Percentiles rank a stretch among this genome's conserved stretches.
Evolutionary conservation across 1,140 invertebrate genomes (phyloP).

Genomic region (Trialeurodes vaporariorum): DNA sequence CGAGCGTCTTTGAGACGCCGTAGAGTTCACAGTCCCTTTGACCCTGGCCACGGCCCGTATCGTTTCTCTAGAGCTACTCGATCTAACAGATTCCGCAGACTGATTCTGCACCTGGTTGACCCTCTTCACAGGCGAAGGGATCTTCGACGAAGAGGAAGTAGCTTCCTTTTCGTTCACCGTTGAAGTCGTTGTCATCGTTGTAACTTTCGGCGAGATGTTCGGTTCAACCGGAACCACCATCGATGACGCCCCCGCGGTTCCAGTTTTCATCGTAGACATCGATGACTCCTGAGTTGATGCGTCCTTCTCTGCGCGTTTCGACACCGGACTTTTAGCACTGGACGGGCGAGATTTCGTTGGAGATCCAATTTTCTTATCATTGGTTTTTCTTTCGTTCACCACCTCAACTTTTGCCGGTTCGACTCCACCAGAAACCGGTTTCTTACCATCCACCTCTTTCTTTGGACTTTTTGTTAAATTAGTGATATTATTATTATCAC

Average conservation of each 20-base stretch:
- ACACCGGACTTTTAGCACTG: not conserved
- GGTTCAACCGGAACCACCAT: not conserved
- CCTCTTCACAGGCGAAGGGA: not conserved
- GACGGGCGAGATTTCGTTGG: not conserved
- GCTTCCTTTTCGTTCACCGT: not conserved
- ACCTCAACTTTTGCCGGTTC: not conserved
- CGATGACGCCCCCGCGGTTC: too few species aligned
- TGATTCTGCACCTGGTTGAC: not conserved
- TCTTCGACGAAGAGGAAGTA: too few species aligned
- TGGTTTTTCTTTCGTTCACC: not conserved
- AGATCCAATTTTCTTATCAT: not conserved
- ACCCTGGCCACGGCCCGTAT: constrained; percentile 10
- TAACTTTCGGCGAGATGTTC: not conserved
- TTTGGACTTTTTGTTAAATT: not conserved
- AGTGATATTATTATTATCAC: not conserved
- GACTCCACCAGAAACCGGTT: too few species aligned
- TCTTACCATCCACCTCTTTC: not conserved
- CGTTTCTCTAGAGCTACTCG: constrained; percentile 13
- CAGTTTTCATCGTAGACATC: not conserved
- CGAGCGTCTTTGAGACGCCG: too few species aligned
- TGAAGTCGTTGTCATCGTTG: too few species aligned
- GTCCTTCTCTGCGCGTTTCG: too few species aligned
- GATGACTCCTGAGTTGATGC: not conserved
- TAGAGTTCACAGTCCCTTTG: constrained; percentile 2
- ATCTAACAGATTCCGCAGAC: constrained; percentile 13